These are phyloP conservation scores for Thaleichthys pacificus DNA, from an alignment of 2,797 vertebrate genomes.

Conservation along the genomic window DNA sequence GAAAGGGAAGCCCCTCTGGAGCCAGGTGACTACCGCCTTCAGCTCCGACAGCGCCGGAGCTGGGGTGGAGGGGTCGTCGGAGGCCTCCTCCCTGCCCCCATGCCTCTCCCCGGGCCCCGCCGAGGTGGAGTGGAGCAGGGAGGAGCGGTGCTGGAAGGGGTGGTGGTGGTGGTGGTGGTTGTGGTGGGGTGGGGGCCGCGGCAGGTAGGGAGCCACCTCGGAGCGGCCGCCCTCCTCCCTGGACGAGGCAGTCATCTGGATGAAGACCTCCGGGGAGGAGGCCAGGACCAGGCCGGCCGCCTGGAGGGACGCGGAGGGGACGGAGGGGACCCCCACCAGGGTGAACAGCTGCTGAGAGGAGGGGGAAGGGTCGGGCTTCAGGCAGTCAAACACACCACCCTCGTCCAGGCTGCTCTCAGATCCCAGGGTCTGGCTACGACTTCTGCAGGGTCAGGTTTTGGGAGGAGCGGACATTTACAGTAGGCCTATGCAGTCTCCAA, in stretches of 20 bases:
- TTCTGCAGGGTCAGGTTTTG: conserved; percentile 66
- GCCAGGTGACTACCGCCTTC: conserved; percentile 90
- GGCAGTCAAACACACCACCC: conserved; percentile 89
- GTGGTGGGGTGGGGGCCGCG: conserved; percentile 75
- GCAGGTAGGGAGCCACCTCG: conserved; percentile 77
- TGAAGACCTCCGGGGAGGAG: conserved; percentile 88
- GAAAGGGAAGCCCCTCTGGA: conserved; percentile 96
- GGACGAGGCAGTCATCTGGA: conserved; percentile 87
- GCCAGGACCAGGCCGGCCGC: conserved; percentile 88
- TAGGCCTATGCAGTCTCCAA: too few relatives aligned
- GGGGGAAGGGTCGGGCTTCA: conserved; percentile 85
- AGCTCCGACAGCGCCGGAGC: conserved; percentile 93
- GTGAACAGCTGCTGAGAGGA: conserved; percentile 91
- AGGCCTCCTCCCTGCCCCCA: conserved; percentile 76
- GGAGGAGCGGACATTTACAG: neutral
- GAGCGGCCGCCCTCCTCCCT: conserved; percentile 84
- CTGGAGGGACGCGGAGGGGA: conserved; percentile 83
- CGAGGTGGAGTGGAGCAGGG: conserved; percentile 86
- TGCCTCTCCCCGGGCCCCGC: conserved; percentile 80
- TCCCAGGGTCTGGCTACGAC: conserved; percentile 88
- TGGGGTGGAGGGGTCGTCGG: conserved; percentile 83
- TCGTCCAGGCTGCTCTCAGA: conserved; percentile 90
- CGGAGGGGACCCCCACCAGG: conserved; percentile 75
- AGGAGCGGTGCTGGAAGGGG: conserved; percentile 83
- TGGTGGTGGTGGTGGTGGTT: conserved; percentile 89